A percentile compares a stretch with the other conserved stretches of the same genome.
phyloP scores from a whole-genome alignment of 1,140 invertebrate genomes.

The Nebria ingens region DNA sequence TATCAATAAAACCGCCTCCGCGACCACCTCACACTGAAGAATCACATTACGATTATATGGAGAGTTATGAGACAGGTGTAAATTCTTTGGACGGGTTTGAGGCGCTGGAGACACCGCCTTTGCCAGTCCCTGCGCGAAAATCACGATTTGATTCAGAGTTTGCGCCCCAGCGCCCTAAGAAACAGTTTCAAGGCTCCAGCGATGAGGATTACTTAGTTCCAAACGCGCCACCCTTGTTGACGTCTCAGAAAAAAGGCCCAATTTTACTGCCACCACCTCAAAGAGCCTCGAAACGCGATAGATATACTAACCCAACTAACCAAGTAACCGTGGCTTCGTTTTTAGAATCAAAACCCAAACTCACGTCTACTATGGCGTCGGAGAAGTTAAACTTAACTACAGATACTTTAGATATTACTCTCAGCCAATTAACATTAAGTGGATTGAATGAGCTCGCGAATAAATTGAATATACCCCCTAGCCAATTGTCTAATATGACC shows the following conservation, averaged over 20 bases:
- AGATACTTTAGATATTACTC: conserved; percentile 57
- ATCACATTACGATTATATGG: conserved; percentile 50
- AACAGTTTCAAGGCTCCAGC: conserved; percentile 26
- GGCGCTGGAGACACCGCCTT: conserved; percentile 39
- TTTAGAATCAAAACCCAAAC: conserved; percentile 21
- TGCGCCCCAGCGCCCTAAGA: conserved; percentile 33
- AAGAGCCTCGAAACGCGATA: conserved; percentile 20
- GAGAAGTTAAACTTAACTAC: conserved; percentile 29
- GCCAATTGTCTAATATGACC: conserved; percentile 70
- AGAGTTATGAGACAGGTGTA: conserved; percentile 40
- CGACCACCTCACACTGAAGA: conserved; percentile 49
- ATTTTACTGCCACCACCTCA: conserved; percentile 27
- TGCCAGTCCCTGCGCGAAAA: conserved; percentile 52
- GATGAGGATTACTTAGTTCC: conserved; percentile 57
- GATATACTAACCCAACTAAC: conserved; percentile 7
- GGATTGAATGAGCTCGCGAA: conserved; percentile 65
- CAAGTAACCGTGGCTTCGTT: conserved; percentile 25
- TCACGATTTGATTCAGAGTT: conserved; percentile 37
- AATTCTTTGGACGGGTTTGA: conserved; percentile 28
- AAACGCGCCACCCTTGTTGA: conserved; percentile 36
- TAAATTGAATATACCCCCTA: conserved; percentile 63
- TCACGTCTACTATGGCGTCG: conserved; percentile 16
- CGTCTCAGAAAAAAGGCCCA: conserved; percentile 30
- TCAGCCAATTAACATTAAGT: conserved; percentile 69
- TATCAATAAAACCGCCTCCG: conserved; percentile 46